A percentile compares a stretch with the other conserved stretches of the same genome.
Conservation (phyloP, 1,140 invertebrate species). For the Eulimnadia texana region DNA sequence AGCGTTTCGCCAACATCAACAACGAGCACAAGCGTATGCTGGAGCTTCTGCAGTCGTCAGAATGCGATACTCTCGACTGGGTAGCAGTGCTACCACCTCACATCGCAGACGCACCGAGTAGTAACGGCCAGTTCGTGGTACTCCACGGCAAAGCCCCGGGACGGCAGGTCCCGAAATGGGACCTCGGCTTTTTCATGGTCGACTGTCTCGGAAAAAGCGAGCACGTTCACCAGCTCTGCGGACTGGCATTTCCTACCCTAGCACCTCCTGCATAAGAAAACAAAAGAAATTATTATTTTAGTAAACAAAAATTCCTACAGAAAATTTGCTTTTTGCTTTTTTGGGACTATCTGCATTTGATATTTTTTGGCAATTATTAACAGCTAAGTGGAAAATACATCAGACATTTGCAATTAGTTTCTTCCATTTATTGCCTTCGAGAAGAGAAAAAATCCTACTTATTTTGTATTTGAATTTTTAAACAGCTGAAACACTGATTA, state of each 20-base stretch:
- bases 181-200: slow-evolving; percentile 58
- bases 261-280: not conserved
- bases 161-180: slow-evolving; percentile 50
- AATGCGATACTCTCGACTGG: slow-evolving; percentile 42
- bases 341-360: too few species aligned
- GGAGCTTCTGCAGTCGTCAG: slow-evolving; percentile 45
- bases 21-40: slow-evolving; percentile 64
- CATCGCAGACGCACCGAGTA: slow-evolving; percentile 38
- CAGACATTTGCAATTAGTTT: too few species aligned
- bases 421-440: too few species aligned
- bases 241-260: slow-evolving; percentile 33
- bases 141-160: slow-evolving; percentile 45
- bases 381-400: too few species aligned
- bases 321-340: too few species aligned
- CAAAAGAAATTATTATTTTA: too few species aligned
- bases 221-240: slow-evolving; percentile 49
- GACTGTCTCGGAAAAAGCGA: slow-evolving; percentile 47
- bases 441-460: too few species aligned
- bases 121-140: slow-evolving; percentile 31
- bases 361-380: too few species aligned
- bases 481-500: too few species aligned
- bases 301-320: too few species aligned
- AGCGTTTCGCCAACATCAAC: slow-evolving; percentile 50
- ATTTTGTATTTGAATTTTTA: too few species aligned
- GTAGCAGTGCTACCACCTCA: slow-evolving; percentile 65